These are phyloP conservation scores for Thunnus maccoyii DNA, from an alignment of 2,113 vertebrate species.

Conservation along the genomic window DNA sequence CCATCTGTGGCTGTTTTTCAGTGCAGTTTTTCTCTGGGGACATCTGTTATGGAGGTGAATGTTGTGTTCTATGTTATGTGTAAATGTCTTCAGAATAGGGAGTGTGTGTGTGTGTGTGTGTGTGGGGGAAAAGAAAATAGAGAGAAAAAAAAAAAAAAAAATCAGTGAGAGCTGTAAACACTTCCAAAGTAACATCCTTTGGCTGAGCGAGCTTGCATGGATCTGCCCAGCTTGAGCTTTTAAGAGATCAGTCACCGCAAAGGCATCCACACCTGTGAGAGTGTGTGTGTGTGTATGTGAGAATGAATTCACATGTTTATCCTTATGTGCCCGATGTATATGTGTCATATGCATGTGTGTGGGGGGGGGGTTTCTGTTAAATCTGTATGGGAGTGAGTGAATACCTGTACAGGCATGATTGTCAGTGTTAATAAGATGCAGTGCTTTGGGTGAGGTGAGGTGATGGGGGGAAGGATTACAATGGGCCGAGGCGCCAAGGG, in stretches of 20 bases:
- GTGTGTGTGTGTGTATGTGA: conserved; percentile 3
- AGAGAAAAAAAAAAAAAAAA: neutral
- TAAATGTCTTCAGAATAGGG: conserved; percentile 50
- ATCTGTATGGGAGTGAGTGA: conserved; percentile 45
- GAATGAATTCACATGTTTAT: conserved; percentile 49
- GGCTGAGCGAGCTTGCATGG: conserved; percentile 61
- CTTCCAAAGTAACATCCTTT: conserved; percentile 59
- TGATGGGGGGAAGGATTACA: conserved; percentile 55
- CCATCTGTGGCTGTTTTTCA: conserved; percentile 80
- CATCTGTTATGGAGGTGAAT: conserved; percentile 64
- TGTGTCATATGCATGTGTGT: conserved; percentile 24
- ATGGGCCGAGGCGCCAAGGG: conserved; percentile 60
- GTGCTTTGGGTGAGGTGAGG: conserved; percentile 52
- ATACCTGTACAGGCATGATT: conserved; percentile 76
- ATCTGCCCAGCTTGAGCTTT: conserved; percentile 69
- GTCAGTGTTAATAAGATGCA: conserved; percentile 77
- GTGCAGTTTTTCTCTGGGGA: conserved; percentile 62
- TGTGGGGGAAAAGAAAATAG: neutral
- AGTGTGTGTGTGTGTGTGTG: conserved; percentile 19
- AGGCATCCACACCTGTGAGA: conserved; percentile 77
- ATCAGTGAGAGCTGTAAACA: conserved; percentile 55
- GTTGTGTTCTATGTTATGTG: conserved; percentile 45
- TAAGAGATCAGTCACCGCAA: conserved; percentile 71
- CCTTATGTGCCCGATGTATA: conserved; percentile 13
- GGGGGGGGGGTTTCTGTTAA: conserved; percentile 27